Percentiles rank a stretch among this genome's conserved stretches.
Conservation (phyloP, 2,797 vertebrate species). For the Sebastes goodei region DNA sequence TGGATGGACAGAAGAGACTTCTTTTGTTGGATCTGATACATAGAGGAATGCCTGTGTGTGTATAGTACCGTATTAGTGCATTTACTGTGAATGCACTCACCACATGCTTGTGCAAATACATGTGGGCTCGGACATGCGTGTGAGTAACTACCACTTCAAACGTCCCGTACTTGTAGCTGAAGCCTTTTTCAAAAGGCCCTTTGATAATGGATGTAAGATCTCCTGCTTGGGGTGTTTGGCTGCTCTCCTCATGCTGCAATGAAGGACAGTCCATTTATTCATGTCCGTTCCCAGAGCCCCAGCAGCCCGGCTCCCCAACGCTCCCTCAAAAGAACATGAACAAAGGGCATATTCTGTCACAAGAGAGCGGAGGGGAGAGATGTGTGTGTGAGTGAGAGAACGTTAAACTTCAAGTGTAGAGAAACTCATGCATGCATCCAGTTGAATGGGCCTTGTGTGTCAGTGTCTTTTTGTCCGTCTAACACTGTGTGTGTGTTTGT, state of each 20-base stretch:
- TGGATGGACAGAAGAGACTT: not conserved
- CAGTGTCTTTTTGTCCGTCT: constrained; percentile 4
- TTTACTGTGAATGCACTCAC: constrained; percentile 7
- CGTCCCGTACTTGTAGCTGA: constrained; percentile 2
- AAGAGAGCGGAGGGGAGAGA: constrained; percentile 23
- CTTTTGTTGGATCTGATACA: constrained; percentile 8
- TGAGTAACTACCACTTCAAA: constrained; percentile 31
- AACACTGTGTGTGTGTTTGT: not conserved
- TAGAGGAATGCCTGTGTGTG: not conserved
- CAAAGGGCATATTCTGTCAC: constrained; percentile 74
- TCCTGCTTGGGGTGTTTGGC: constrained; percentile 59
- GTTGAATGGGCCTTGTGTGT: constrained; percentile 47
- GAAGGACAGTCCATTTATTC: constrained; percentile 78
- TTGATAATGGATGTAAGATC: constrained; percentile 70
- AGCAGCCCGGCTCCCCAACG: constrained; percentile 40
- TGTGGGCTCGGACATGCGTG: constrained; percentile 2
- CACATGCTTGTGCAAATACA: constrained; percentile 24
- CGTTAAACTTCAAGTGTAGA: constrained; percentile 42
- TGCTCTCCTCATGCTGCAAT: constrained; percentile 54
- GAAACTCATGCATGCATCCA: constrained; percentile 31
- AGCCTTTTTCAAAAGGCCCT: constrained; percentile 51
- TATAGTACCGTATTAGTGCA: not conserved
- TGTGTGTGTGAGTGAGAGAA: constrained; percentile 12
- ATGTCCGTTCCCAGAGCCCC: constrained; percentile 69
- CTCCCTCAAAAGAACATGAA: constrained; percentile 66